Evolutionary conservation across 2,113 vertebrate species (phyloP), one percentile per base, ranked within the genome.

Genomic region (Chauna torquata): DNA sequence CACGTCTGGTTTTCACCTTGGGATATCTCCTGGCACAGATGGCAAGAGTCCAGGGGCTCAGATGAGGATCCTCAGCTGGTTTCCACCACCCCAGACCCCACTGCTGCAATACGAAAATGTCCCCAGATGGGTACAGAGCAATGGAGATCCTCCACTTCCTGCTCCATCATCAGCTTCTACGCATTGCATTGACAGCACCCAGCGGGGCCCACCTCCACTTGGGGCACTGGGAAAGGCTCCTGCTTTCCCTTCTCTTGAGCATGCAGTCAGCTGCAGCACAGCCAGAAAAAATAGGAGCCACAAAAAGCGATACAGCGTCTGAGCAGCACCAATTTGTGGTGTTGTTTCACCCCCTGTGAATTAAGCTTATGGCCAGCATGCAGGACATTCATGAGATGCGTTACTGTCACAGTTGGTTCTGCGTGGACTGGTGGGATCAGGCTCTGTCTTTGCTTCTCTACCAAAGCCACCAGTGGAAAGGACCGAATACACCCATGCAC

Each of bases 341-440:
- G 36, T 47, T 92, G 50, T 84, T 88, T 78, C 65, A 62, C 8
- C 6, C 10, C 3, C 16, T 61, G 7, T 28, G 55, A 92, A 45
- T 32, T 79, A 80, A 83, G 16, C 10, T 62, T 59, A 28, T 12
- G 15, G 36, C 22, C 28, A 34, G n/a, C 2, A 1, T 50, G n/a
- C 52, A 71, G 59, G 32, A 55, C 0, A 0, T 27, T 50, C 12
- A 18, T 57, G 54, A 38, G 55, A 71, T 64, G 25, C 75, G 34
- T 59, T 55, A 23, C n/a, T 0, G 0, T 27, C 3, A 4, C 42
- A 88, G 8, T 1, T 86, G 42, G 12, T n/a, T 79, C 76, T 59
- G 47, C 38, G 78, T 1, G 6, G 47, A 30, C 27, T 25, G 25
- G 27, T 42, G 32, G 25, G n/a, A 84, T 0, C 7, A 9, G 77